phyloP scores from a whole-genome alignment of 2,113 vertebrate species.

The Scomber colias region DNA sequence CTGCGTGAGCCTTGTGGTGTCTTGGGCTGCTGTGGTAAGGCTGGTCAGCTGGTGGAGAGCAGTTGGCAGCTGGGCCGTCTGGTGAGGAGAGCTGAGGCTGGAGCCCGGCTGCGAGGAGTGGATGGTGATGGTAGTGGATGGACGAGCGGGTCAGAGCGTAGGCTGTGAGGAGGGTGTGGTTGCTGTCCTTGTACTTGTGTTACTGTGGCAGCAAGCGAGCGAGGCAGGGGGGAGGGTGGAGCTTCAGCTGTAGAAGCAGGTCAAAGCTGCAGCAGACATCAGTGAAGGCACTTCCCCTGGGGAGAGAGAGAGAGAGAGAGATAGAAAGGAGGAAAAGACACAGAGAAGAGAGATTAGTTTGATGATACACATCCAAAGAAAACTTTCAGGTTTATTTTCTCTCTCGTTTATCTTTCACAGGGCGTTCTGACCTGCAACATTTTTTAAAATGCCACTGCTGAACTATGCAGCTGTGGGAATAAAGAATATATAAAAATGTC shows the following conservation, averaged over 20 bases:
- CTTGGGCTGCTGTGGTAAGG: constrained; percentile 67
- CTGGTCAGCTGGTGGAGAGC: constrained; percentile 62
- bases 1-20: constrained; percentile 62
- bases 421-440: constrained; percentile 30
- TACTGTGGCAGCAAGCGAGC: constrained; percentile 81
- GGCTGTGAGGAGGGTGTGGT: constrained; percentile 65
- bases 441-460: constrained; percentile 50
- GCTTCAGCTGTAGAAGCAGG: constrained; percentile 86
- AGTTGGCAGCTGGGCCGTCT: constrained; percentile 54
- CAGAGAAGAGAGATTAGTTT: constrained; percentile 48
- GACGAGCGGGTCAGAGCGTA: constrained; percentile 56
- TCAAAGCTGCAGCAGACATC: constrained; percentile 88
- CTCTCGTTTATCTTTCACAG: constrained; percentile 22
- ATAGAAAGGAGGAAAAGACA: constrained; percentile 37
- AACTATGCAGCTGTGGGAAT: constrained; percentile 66
- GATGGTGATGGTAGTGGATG: constrained; percentile 60
- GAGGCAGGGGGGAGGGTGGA: constrained; percentile 76
- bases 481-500: constrained; percentile 76
- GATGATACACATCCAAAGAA: constrained; percentile 17
- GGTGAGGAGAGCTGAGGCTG: constrained; percentile 52
- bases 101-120: constrained; percentile 54
- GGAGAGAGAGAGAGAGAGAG: constrained; percentile 77
- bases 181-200: constrained; percentile 73
- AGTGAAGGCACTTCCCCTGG: constrained; percentile 86
- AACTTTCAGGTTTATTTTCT: constrained; percentile 28